Percentiles rank a stretch among this genome's conserved stretches.
Evolutionary conservation across 2,888 invertebrate species (phyloP).

Genomic region (Euzophera pinguis): DNA sequence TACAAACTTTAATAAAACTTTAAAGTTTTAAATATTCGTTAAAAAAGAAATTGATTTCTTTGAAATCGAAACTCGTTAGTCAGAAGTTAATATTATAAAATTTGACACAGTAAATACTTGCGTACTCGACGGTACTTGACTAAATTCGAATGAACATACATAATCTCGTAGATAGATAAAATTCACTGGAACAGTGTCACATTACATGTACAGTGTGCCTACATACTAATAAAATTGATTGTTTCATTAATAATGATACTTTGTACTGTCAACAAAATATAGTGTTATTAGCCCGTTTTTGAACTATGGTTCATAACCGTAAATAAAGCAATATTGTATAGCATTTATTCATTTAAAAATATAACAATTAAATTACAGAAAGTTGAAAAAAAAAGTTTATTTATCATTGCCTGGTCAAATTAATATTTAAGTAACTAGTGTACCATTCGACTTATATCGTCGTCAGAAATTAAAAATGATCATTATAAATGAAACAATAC

Average conservation of each 20-base stretch:
- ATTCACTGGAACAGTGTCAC: slow-evolving; percentile 43
- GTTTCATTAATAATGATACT: slow-evolving; percentile 21
- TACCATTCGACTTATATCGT: not conserved
- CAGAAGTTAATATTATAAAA: slow-evolving; percentile 41
- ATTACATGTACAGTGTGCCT: slow-evolving; percentile 35
- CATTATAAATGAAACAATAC: slow-evolving; percentile 21
- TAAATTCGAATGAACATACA: slow-evolving; percentile 26
- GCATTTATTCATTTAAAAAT: no score
- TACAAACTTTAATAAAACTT: slow-evolving; percentile 32
- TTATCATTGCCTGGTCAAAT: not conserved
- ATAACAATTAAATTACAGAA: no score
- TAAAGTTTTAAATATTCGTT: slow-evolving; percentile 36
- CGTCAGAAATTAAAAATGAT: not conserved
- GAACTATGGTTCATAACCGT: not conserved
- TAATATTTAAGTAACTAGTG: not conserved
- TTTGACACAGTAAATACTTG: slow-evolving; percentile 31
- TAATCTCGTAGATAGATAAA: slow-evolving; percentile 35
- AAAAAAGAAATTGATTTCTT: slow-evolving; percentile 53
- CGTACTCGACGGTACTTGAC: slow-evolving; percentile 44
- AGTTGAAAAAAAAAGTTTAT: no score
- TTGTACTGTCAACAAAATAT: not conserved
- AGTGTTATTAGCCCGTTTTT: not conserved
- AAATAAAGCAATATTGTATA: not conserved
- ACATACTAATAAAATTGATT: slow-evolving; percentile 26
- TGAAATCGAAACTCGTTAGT: slow-evolving; percentile 53